phyloP scores from a whole-genome alignment of 2,888 invertebrate species.

The Epicampocera succincta region DNA sequence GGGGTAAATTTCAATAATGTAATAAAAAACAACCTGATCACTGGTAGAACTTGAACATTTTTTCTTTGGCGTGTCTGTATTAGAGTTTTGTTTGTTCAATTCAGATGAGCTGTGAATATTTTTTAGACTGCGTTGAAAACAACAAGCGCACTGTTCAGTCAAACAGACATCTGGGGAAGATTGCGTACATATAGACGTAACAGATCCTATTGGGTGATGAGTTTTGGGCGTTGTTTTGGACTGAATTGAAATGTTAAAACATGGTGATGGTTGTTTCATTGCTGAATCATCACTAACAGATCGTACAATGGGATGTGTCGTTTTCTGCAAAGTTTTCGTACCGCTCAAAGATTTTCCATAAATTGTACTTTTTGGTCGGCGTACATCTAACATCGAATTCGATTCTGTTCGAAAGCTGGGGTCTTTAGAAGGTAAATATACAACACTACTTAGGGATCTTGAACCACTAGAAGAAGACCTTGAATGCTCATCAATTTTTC shows the following conservation, averaged over 20 bases:
- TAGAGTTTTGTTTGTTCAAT: constrained; percentile 9
- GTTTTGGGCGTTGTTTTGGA: constrained; percentile 29
- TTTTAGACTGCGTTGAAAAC: constrained; percentile 15
- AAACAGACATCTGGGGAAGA: constrained; percentile 75
- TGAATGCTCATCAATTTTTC: constrained; percentile 82
- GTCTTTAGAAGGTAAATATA: constrained; percentile 80
- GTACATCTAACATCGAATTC: constrained; percentile 66
- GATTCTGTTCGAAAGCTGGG: constrained; percentile 67
- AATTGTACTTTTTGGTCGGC: constrained; percentile 69
- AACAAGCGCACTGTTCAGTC: constrained; percentile 63
- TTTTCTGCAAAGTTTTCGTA: constrained; percentile 52
- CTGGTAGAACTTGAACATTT: not conserved
- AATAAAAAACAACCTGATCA: constrained; percentile 2
- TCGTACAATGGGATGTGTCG: constrained; percentile 74
- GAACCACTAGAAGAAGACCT: constrained; percentile 80
- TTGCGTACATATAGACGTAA: constrained; percentile 74
- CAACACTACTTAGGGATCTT: constrained; percentile 83
- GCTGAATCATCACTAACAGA: constrained; percentile 78
- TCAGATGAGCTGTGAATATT: not conserved
- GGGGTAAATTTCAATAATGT: constrained; percentile 21
- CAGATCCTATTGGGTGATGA: constrained; percentile 47
- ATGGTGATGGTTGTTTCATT: constrained; percentile 58
- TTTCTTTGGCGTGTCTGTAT: not conserved
- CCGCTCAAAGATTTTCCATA: constrained; percentile 13
- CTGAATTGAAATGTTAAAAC: constrained; percentile 24